Conservation (phyloP, 92 coral and sea anemone genomes). For the Porites rus region DNA sequence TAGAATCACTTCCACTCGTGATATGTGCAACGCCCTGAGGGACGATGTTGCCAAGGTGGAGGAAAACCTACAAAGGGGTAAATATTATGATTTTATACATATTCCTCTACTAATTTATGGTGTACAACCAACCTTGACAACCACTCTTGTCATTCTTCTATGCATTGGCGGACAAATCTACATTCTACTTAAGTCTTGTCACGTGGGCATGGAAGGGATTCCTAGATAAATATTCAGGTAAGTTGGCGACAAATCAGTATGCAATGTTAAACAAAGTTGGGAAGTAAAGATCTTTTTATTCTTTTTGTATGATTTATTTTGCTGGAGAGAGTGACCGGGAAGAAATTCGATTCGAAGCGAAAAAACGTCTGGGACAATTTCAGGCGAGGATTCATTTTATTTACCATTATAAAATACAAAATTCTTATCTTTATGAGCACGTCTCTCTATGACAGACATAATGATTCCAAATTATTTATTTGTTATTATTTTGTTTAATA, state of each 20-base stretch:
- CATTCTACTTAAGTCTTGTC: too few species aligned
- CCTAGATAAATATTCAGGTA: too few species aligned
- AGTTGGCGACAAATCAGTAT: too few species aligned
- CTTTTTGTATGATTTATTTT: background rate
- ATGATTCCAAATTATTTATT: background rate
- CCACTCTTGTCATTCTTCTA: too few species aligned
- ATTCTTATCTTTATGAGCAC: too few species aligned
- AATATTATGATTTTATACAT: background rate
- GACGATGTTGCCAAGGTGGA: conserved; percentile 88
- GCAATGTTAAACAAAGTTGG: background rate
- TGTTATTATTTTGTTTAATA: conserved; percentile 20
- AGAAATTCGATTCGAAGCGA: conserved; percentile 82
- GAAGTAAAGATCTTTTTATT: background rate
- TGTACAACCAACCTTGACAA: too few species aligned
- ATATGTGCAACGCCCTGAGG: conserved; percentile 90
- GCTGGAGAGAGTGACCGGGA: conserved; percentile 94
- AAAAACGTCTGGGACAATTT: conserved; percentile 87
- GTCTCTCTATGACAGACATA: background rate
- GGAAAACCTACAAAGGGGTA: conserved; percentile 84
- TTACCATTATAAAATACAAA: too few species aligned
- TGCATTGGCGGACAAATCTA: too few species aligned
- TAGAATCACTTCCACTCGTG: conserved; percentile 87
- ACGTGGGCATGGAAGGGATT: too few species aligned
- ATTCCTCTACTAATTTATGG: too few species aligned
- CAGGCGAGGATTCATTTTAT: conserved; percentile 59